A percentile compares a stretch with the other conserved stretches of the same genome.
Evolutionary conservation across 2,888 invertebrate genomes (phyloP).

Genomic region (Chamaedrilus cognettii): DNA sequence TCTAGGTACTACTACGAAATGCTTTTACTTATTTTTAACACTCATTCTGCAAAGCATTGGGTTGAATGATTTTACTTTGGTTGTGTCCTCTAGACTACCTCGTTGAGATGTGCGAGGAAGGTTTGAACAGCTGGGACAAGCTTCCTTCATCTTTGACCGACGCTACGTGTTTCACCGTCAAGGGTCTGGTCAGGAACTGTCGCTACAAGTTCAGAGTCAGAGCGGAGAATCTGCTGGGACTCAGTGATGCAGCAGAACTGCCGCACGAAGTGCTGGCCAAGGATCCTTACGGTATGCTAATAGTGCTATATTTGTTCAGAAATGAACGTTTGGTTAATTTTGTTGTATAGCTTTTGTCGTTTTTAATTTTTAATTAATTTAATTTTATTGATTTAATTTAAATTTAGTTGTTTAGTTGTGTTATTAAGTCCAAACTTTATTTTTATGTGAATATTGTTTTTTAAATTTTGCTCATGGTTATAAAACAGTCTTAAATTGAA

Average conservation of each 20-base stretch:
- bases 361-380: too few relatives aligned
- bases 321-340: too few relatives aligned
- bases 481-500: too few relatives aligned
- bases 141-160: neutral
- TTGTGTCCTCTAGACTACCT: neutral
- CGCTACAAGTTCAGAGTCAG: neutral
- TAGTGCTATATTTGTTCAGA: neutral
- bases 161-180: neutral
- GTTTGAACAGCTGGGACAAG: neutral
- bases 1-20: neutral
- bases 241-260: neutral
- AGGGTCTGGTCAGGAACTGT: neutral
- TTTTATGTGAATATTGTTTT: too few relatives aligned
- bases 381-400: too few relatives aligned
- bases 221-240: slow-evolving; percentile 6
- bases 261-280: neutral
- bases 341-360: too few relatives aligned
- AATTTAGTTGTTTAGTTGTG: too few relatives aligned
- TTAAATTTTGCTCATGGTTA: too few relatives aligned
- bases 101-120: slow-evolving; percentile 2
- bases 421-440: too few relatives aligned
- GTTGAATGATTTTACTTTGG: too few relatives aligned
- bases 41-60: neutral
- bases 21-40: neutral
- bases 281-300: neutral